phyloP scores from a whole-genome alignment of 2,797 vertebrate genomes.

The Ataeniobius toweri region DNA sequence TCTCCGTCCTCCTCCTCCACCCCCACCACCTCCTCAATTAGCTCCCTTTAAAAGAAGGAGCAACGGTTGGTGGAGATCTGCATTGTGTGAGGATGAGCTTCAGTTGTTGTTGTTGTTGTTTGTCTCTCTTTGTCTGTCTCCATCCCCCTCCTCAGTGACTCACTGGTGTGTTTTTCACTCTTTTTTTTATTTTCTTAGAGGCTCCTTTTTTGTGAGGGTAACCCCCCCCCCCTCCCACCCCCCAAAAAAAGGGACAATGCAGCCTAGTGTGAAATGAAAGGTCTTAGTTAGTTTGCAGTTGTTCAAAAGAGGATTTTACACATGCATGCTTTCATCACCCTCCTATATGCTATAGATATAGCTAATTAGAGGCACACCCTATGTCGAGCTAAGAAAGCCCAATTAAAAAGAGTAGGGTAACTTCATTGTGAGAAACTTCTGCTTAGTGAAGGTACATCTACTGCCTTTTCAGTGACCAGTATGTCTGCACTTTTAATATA shows the following conservation, averaged over 20 bases:
- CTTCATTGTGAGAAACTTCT: constrained; percentile 57
- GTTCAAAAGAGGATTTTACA: constrained; percentile 82
- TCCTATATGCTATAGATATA: constrained; percentile 77
- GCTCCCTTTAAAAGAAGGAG: constrained; percentile 65
- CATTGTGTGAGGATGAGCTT: constrained; percentile 70
- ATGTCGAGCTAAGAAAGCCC: constrained; percentile 77
- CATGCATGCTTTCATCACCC: constrained; percentile 81
- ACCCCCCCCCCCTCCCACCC: constrained; percentile 43
- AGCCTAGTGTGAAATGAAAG: constrained; percentile 82
- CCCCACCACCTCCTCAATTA: constrained; percentile 67
- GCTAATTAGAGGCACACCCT: constrained; percentile 81
- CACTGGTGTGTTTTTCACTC: constrained; percentile 66
- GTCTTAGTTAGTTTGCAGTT: constrained; percentile 81
- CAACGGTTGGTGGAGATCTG: constrained; percentile 64
- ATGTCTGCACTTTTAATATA: constrained; percentile 62
- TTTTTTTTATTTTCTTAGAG: constrained; percentile 75
- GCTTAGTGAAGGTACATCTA: constrained; percentile 55
- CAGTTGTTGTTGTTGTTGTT: constrained; percentile 74
- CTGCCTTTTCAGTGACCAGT: constrained; percentile 61
- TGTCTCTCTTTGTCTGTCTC: constrained; percentile 30
- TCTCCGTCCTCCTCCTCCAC: constrained; percentile 50
- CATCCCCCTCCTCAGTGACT: constrained; percentile 55
- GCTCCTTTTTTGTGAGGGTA: constrained; percentile 65
- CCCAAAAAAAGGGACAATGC: constrained; percentile 75
- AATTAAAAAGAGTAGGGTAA: constrained; percentile 74